These are phyloP conservation scores for Haliclona indistincta DNA, from an alignment of 37 sponge, comb jelly and placozoan genomes.

Conservation along the genomic window DNA sequence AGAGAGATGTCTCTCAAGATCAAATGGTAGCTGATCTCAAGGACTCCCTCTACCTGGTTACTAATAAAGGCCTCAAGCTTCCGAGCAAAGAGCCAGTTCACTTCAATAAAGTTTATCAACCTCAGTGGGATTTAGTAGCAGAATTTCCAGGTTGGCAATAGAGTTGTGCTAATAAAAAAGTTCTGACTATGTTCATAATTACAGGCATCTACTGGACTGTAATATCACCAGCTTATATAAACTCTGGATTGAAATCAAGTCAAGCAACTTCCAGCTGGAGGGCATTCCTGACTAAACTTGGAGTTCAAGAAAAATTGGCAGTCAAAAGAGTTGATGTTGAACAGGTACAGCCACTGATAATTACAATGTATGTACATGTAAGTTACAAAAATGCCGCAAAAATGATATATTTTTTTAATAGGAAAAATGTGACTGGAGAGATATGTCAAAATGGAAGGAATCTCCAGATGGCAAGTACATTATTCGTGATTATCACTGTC, in stretches of 20 bases:
- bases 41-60: slow-evolving; percentile 24
- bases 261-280: slow-evolving; percentile 16
- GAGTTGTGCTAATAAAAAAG: not conserved
- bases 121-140: slow-evolving; percentile 11
- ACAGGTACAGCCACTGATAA: too few species aligned
- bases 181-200: not conserved
- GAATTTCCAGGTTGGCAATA: slow-evolving; percentile 47
- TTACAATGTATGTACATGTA: too few species aligned
- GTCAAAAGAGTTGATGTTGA: slow-evolving; percentile 26
- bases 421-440: slow-evolving; percentile 1
- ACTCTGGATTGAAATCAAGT: not conserved
- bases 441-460: slow-evolving; percentile 13
- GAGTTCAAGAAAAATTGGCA: slow-evolving; percentile 32
- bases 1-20: slow-evolving; percentile 6
- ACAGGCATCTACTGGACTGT: slow-evolving; percentile 34
- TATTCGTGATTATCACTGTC: slow-evolving; percentile 28
- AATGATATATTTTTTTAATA: not conserved
- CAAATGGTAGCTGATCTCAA: slow-evolving; percentile 25
- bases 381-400: not conserved
- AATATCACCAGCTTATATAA: slow-evolving; percentile 22
- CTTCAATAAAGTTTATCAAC: slow-evolving; percentile 19
- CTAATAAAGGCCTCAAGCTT: slow-evolving; percentile 10
- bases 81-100: slow-evolving; percentile 36
- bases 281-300: slow-evolving; percentile 29
- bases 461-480: slow-evolving; percentile 36